Base-by-base conservation (phyloP, 2,113 vertebrate genomes). In the Lucifuga dentata region DNA sequence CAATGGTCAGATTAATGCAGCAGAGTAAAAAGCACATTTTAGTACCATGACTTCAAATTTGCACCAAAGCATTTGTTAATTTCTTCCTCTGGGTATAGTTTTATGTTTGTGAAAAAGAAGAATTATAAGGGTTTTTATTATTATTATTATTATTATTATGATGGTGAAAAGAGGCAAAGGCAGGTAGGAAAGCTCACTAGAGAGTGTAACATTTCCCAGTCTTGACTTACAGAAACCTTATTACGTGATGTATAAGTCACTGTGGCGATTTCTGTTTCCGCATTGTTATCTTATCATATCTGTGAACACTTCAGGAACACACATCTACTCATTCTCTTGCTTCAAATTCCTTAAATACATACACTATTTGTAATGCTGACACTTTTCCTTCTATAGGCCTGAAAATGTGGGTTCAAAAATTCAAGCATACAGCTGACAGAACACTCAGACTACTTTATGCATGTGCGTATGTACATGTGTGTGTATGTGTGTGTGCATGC, bases 321-420 rank as follows among this genome's bases (percentile, higher is more conserved):
- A 10, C 51, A 40, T 51, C 16, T 36, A 36, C 29, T 29, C 10
- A 19, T 17, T 33, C 26, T n/a, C 23, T 40, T 11, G 44, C 64
- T 68, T 61, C 23, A 41, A 60, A 83, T 78, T 76, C 75, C 61
- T 74, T 49, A 53, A 50, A 78, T 63, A 52, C 17, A 21, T 51
- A 58, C 17, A 52, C 19, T 58, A 67, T 76, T 53, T 5, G 11
- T 48, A 53, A 73, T n/a, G 6, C 35, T 43, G 66, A 72, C 35
- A 57, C 39, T 50, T 74, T 24, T 19, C 59, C 79, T 65, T 78
- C 67, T 51, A 52, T 43, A 60, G 61, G 29, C 26, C 19, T 39
- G 20, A 39, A 43, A 66, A 59, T 19, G 29, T 20, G 24, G 35
- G 36, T 48, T 39, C 68, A 35, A 62, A 57, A 52, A 41, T 45